A percentile compares a stretch with the other conserved stretches of the same genome.
Conservation (phyloP, 2,888 invertebrate genomes). For the Sepioteuthis lessoniana region DNA sequence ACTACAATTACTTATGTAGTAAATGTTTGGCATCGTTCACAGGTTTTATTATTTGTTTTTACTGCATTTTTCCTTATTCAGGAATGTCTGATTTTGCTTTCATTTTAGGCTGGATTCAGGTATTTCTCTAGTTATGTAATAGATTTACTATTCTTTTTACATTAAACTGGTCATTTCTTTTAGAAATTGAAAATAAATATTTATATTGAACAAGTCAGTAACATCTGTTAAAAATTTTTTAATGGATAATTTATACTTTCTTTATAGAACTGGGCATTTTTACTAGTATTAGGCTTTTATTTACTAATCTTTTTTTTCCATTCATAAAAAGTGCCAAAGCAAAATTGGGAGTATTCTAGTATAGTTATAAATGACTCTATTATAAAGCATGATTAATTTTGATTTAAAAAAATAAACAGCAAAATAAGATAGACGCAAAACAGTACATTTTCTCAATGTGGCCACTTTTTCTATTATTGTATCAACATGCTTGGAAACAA, state of each 20-base stretch:
- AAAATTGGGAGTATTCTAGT: no score
- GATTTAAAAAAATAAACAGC: no score
- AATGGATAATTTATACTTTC: neutral
- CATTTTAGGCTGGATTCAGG: neutral
- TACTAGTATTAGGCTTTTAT: neutral
- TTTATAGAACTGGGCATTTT: neutral
- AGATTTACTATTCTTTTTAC: neutral
- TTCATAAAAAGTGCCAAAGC: no score
- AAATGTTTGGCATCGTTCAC: neutral
- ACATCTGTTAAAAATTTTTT: neutral
- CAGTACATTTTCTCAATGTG: no score
- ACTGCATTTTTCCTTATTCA: neutral
- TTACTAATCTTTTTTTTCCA: neutral
- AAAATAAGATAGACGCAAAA: no score
- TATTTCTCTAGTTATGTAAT: neutral
- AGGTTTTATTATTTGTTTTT: neutral
- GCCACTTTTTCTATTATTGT: no score
- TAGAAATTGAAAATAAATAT: neutral
- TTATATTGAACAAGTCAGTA: neutral
- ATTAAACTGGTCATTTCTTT: neutral
- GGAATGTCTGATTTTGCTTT: neutral
- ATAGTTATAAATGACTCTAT: no score
- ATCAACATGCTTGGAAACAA: no score
- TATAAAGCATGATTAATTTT: no score
- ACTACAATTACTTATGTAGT: no score